phyloP scores from a whole-genome alignment of 1,140 invertebrate genomes.

The Anthonomus grandis region DNA sequence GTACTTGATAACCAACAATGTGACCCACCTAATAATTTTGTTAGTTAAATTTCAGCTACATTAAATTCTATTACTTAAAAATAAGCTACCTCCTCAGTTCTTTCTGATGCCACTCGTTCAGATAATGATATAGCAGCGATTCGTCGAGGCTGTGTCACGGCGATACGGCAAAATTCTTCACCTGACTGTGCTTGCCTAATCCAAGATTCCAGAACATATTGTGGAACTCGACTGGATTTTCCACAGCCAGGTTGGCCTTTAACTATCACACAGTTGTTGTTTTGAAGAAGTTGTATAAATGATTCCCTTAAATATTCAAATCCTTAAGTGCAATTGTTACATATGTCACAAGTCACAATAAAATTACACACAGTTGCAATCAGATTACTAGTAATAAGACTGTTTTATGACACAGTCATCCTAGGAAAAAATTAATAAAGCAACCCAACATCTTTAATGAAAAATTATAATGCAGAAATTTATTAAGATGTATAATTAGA shows the following conservation, averaged over 20 bases:
- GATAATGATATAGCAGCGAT: conserved; percentile 74
- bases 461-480: background rate
- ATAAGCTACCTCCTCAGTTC: conserved; percentile 52
- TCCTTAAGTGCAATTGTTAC: conserved; percentile 1
- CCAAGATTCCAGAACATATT: conserved; percentile 70
- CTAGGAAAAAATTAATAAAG: background rate
- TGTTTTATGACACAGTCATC: no score
- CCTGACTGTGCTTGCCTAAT: conserved; percentile 46
- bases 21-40: conserved; percentile 63
- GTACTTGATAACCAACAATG: conserved; percentile 70
- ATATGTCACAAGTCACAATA: background rate
- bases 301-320: conserved; percentile 36
- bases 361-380: no score
- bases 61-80: background rate
- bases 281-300: conserved; percentile 36
- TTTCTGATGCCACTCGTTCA: conserved; percentile 66
- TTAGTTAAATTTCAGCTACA: background rate
- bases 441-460: background rate
- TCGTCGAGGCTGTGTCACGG: conserved; percentile 72
- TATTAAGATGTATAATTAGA: conserved; percentile 1
- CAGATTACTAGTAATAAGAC: no score
- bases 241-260: conserved; percentile 89
- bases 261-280: conserved; percentile 63
- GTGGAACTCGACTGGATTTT: conserved; percentile 84
- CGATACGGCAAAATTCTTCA: conserved; percentile 61